Evolutionary conservation across 2,888 invertebrate genomes (phyloP).

Genomic region (Heteropelma amictum): DNA sequence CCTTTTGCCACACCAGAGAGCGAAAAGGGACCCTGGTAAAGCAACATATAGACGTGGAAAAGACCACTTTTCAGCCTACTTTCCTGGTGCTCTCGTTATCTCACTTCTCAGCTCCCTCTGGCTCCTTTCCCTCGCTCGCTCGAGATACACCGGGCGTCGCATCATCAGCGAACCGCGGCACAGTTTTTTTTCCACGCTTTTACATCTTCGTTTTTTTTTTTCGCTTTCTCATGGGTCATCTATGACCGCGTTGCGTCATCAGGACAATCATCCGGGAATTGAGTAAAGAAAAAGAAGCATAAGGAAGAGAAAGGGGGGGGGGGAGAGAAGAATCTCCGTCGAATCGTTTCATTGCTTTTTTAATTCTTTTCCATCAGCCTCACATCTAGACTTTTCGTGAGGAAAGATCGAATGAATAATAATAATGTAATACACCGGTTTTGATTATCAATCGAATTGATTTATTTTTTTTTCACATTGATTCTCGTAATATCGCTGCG

Average conservation of each 20-base stretch:
- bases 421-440: conserved; percentile 14
- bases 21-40: conserved; percentile 25
- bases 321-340: conserved; percentile 16
- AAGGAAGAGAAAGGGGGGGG: neutral
- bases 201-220: conserved; percentile 11
- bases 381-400: neutral
- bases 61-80: conserved; percentile 66
- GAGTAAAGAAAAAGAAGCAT: neutral
- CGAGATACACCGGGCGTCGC: conserved; percentile 9
- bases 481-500: conserved; percentile 16
- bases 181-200: conserved; percentile 31
- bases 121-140: conserved; percentile 2
- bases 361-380: neutral
- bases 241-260: conserved; percentile 36
- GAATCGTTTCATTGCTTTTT: conserved; percentile 21
- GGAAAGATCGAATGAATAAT: conserved; percentile 20
- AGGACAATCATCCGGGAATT: conserved; percentile 34
- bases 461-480: conserved; percentile 1
- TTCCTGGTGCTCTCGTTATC: conserved; percentile 55
- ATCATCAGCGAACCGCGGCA: conserved; percentile 40
- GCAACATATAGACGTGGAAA: conserved; percentile 55
- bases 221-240: conserved; percentile 4
- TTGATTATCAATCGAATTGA: conserved; percentile 34
- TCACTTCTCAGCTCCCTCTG: neutral
- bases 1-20: conserved; percentile 32